A percentile compares a stretch with the other conserved stretches of the same genome.
phyloP scores from a whole-genome alignment of 2,113 vertebrate genomes.

The Thinocorus orbignyianus region DNA sequence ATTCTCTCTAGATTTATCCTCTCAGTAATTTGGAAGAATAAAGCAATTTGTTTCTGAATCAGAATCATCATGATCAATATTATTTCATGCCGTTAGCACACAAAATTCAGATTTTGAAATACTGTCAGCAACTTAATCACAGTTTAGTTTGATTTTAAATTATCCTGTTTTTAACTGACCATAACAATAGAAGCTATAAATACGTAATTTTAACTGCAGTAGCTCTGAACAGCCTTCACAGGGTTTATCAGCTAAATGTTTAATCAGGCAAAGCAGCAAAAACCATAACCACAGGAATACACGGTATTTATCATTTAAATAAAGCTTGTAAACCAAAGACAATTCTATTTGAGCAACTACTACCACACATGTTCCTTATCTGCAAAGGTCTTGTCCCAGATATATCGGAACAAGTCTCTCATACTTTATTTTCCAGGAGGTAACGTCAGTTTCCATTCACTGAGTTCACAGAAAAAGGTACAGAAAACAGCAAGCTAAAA shows the following conservation, averaged over 20 bases:
- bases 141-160: not conserved
- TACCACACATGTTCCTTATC: constrained; percentile 28
- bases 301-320: constrained; percentile 46
- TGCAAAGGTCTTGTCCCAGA: constrained; percentile 17
- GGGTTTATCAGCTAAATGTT: constrained; percentile 51
- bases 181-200: constrained; percentile 7
- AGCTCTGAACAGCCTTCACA: constrained; percentile 29
- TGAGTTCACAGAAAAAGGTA: not conserved
- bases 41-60: not conserved
- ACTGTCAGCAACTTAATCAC: not conserved
- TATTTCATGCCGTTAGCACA: not conserved
- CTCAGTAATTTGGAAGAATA: not conserved
- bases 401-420: not conserved
- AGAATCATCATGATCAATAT: not conserved
- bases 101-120: not conserved
- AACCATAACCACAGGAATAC: constrained; percentile 23
- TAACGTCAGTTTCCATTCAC: not conserved
- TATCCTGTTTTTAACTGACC: not conserved
- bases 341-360: constrained; percentile 38
- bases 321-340: constrained; percentile 32
- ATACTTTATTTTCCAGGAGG: not conserved
- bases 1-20: not conserved
- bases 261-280: constrained; percentile 55
- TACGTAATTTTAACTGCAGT: not conserved
- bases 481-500: not conserved